Percentiles rank a stretch among this genome's conserved stretches.
Conservation (phyloP, 2,113 vertebrate genomes). For the Tachysurus fulvidraco region DNA sequence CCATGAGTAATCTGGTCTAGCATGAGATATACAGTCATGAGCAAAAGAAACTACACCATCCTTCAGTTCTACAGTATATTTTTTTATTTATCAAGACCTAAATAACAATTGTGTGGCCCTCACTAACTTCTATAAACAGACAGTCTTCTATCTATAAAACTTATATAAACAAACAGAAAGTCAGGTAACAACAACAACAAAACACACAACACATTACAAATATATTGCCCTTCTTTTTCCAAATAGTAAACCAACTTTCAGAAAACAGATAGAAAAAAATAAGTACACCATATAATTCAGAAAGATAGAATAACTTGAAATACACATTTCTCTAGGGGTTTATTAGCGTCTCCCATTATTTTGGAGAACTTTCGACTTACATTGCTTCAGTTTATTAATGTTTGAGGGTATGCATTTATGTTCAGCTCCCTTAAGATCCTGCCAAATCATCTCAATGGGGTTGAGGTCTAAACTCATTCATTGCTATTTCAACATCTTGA, state of each 20-base stretch:
- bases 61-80: neutral
- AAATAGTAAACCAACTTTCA: neutral
- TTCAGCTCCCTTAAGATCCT: neutral
- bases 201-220: neutral
- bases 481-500: neutral
- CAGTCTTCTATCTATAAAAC: neutral
- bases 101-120: neutral
- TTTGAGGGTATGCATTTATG: neutral
- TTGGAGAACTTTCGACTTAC: neutral
- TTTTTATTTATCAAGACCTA: neutral
- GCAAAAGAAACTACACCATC: neutral
- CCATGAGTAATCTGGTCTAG: constrained; percentile 54
- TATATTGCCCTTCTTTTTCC: neutral
- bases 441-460: neutral
- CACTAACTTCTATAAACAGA: neutral
- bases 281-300: too few relatives aligned
- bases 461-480: neutral
- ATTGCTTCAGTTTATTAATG: neutral
- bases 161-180: neutral
- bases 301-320: too few relatives aligned
- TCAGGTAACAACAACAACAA: neutral
- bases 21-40: neutral
- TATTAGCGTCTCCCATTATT: too few relatives aligned
- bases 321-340: too few relatives aligned
- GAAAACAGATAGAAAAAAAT: too few relatives aligned